Percentiles rank a stretch among this genome's conserved stretches.
Conservation (phyloP, 2,113 vertebrate genomes). For the Girardinichthys multiradiatus region DNA sequence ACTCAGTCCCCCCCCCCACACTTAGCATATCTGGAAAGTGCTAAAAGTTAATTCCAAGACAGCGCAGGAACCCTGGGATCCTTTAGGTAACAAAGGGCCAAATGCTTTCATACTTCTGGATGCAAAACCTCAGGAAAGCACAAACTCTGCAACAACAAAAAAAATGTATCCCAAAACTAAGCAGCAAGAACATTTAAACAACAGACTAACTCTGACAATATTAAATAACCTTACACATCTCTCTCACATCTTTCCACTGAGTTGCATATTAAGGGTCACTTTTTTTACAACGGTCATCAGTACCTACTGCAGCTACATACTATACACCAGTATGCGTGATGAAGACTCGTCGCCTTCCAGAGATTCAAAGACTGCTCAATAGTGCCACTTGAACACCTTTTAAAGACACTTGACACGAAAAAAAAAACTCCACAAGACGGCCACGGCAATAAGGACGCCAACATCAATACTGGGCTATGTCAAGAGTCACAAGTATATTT, state of each 20-base stretch:
- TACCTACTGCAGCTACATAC: conserved; percentile 79
- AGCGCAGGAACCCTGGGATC: background rate
- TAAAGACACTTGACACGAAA: conserved; percentile 77
- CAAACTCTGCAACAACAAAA: conserved; percentile 19
- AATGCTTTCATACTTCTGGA: conserved; percentile 32
- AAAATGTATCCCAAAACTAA: conserved; percentile 36
- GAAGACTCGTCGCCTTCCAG: conserved; percentile 51
- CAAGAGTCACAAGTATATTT: conserved; percentile 70
- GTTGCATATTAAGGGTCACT: conserved; percentile 83
- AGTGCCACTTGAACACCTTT: conserved; percentile 71
- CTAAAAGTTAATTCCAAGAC: background rate
- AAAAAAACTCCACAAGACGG: conserved; percentile 77
- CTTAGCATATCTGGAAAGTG: background rate
- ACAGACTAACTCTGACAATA: conserved; percentile 77
- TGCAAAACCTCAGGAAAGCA: conserved; percentile 33
- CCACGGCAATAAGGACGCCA: conserved; percentile 77
- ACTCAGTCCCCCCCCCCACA: background rate
- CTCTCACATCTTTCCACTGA: conserved; percentile 78
- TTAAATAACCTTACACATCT: conserved; percentile 72
- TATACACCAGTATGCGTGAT: conserved; percentile 68
- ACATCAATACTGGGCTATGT: conserved; percentile 77
- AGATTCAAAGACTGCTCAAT: conserved; percentile 66
- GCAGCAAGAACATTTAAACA: conserved; percentile 69
- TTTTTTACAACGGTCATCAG: conserved; percentile 79
- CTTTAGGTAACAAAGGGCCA: conserved; percentile 50